These are phyloP conservation scores for Macropodus opercularis DNA, from an alignment of 2,797 vertebrate genomes.

Conservation along the genomic window DNA sequence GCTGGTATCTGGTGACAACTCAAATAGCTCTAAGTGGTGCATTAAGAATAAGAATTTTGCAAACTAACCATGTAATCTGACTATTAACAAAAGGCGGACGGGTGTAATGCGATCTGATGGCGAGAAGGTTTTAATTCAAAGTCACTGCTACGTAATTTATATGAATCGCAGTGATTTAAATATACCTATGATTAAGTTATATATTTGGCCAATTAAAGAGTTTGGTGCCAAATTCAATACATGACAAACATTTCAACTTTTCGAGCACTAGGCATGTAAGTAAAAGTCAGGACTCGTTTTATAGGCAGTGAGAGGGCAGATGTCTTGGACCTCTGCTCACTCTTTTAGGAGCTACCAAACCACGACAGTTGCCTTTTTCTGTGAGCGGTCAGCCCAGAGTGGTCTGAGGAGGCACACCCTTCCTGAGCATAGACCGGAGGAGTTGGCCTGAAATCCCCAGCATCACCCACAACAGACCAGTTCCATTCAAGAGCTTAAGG, in stretches of 20 bases:
- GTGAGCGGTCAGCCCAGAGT: conserved; percentile 59
- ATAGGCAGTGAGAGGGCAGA: conserved; percentile 37
- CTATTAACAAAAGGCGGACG: background rate
- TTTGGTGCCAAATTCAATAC: background rate
- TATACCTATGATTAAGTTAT: conserved; percentile 19
- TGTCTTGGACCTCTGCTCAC: conserved; percentile 48
- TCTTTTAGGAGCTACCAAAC: conserved; percentile 58
- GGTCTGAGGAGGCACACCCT: conserved; percentile 68
- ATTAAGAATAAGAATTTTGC: background rate
- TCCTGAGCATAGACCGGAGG: conserved; percentile 62
- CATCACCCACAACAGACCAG: conserved; percentile 45
- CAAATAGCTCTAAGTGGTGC: background rate
- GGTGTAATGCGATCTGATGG: too few relatives aligned
- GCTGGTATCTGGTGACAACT: background rate
- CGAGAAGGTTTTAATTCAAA: too few relatives aligned
- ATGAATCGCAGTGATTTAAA: too few relatives aligned
- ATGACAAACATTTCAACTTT: too few relatives aligned
- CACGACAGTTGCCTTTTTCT: conserved; percentile 59
- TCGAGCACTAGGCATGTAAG: background rate
- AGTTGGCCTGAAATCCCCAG: conserved; percentile 40
- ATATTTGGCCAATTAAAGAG: background rate
- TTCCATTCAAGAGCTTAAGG: conserved; percentile 18
- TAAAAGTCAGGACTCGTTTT: conserved; percentile 22
- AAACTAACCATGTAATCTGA: background rate
- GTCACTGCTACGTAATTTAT: too few relatives aligned